Evolutionary conservation across 2,797 vertebrate species (phyloP).

Genomic region (Melanotaenia nigrans): DNA sequence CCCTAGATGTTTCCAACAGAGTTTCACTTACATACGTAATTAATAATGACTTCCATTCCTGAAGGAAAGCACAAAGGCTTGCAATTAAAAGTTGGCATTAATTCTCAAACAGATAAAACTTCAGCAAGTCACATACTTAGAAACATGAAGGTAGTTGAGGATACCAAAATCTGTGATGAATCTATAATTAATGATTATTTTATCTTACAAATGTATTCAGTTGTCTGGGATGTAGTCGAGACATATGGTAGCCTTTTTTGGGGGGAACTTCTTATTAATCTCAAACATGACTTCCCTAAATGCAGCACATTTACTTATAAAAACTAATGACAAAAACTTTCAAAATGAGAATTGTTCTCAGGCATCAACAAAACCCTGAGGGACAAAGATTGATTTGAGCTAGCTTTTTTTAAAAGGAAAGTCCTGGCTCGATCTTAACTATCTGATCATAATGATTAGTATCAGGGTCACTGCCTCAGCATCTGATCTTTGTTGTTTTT

Average conservation of each 20-base stretch:
- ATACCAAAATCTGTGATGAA: not conserved
- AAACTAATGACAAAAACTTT: too few relatives aligned
- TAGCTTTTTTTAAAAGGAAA: not conserved
- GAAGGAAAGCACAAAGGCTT: slow-evolving; percentile 20
- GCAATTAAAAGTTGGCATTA: slow-evolving; percentile 14
- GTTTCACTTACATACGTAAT: slow-evolving; percentile 27
- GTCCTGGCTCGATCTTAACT: not conserved
- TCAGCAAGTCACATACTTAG: not conserved
- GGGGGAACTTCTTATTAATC: too few relatives aligned
- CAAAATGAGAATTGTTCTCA: too few relatives aligned
- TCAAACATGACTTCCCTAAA: too few relatives aligned
- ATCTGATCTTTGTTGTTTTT: not conserved
- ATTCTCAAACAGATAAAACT: slow-evolving; percentile 1
- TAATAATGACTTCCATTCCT: slow-evolving; percentile 19
- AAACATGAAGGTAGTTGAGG: not conserved
- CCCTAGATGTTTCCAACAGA: not conserved
- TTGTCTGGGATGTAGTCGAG: too few relatives aligned
- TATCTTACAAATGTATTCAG: too few relatives aligned
- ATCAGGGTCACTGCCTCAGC: not conserved
- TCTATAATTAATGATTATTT: too few relatives aligned
- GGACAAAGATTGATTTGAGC: not conserved
- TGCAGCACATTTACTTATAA: too few relatives aligned
- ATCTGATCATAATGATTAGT: not conserved
- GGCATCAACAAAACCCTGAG: too few relatives aligned
- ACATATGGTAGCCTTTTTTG: too few relatives aligned